Base-by-base conservation (phyloP, 2,113 vertebrate species). In the Willisornis vidua region DNA sequence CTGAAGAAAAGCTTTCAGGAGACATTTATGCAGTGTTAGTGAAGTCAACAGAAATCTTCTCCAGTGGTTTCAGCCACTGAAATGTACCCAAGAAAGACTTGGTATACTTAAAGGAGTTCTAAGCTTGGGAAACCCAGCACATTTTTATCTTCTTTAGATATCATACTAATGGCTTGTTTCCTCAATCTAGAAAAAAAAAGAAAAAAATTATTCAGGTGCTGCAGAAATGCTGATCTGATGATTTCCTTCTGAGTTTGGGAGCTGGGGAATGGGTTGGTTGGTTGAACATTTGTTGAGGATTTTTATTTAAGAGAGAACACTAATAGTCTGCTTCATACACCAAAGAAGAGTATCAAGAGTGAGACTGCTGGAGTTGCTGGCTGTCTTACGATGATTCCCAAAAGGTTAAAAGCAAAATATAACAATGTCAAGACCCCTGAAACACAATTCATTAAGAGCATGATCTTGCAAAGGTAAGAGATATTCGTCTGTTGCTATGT, bases 191-290 rank as follows among this genome's bases (percentile, higher is more conserved):
- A 39, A 77, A 81, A 51, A 3, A 49, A 12, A 41, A 13, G 12
- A 41, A 41, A 41, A 43, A 43, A 43, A 43, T 51, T n/a, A 19
- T 35, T 59, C 16, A 57, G 22, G 35, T 66, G 3, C 45, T n/a
- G 12, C 8, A 84, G 70, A 83, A 80, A 22, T 31, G 70, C n/a
- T 39, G 12, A 49, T 45, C 10, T 83, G 54, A 41, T 67, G 37
- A 5, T 46, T 86, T 83, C 35, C 51, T 74, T 87, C 58, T 46
- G 37, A 54, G 13, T 74, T 86, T 66, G 37, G 20, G 7, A 23
- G 2, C 1, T 1, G 3, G 7, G 5, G 0, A 0, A 11, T 19
- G 6, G 20, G 25, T 37, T 25, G 22, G 3, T 26, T n/a, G 6
- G 10, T 25, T 66, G n/a, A 26, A 43, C 26, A 33, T 48, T 51